Percentiles rank a stretch among this genome's conserved stretches.
phyloP scores from a whole-genome alignment of 1,140 invertebrate genomes.

The Hyphantria cunea region DNA sequence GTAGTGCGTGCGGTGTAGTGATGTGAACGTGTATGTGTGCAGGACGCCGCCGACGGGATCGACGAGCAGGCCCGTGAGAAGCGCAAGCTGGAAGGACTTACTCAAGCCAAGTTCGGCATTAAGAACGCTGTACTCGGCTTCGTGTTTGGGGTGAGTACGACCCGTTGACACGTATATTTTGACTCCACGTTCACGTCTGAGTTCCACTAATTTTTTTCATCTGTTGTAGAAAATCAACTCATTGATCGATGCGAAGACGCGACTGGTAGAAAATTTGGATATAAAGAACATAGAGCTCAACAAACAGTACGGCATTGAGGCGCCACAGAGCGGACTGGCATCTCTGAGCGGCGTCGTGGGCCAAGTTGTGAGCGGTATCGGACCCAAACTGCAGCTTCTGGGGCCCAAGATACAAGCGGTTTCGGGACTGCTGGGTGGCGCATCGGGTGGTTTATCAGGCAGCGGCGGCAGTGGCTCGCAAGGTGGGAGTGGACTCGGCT shows the following conservation, averaged over 20 bases:
- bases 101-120: conserved; percentile 86
- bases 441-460: conserved; percentile 67
- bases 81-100: conserved; percentile 85
- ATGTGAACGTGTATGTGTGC: conserved; percentile 39
- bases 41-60: conserved; percentile 64
- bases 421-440: conserved; percentile 81
- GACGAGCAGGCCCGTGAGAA: conserved; percentile 83
- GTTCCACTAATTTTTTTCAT: conserved; percentile 16
- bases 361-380: conserved; percentile 71
- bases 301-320: conserved; percentile 87
- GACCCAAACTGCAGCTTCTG: conserved; percentile 83
- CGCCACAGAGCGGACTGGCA: conserved; percentile 73
- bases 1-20: conserved; percentile 18
- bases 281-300: conserved; percentile 88
- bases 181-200: neutral
- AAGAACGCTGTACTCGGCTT: conserved; percentile 90
- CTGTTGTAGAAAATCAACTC: conserved; percentile 88
- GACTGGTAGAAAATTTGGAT: conserved; percentile 85
- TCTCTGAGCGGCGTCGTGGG: conserved; percentile 79
- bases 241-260: conserved; percentile 88
- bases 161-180: neutral
- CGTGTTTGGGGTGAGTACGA: conserved; percentile 88
- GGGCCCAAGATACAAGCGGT: conserved; percentile 82
- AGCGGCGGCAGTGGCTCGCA: conserved; percentile 40
- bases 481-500: conserved; percentile 67